Conservation (phyloP, 2,113 vertebrate species). For the Channa maculata region DNA sequence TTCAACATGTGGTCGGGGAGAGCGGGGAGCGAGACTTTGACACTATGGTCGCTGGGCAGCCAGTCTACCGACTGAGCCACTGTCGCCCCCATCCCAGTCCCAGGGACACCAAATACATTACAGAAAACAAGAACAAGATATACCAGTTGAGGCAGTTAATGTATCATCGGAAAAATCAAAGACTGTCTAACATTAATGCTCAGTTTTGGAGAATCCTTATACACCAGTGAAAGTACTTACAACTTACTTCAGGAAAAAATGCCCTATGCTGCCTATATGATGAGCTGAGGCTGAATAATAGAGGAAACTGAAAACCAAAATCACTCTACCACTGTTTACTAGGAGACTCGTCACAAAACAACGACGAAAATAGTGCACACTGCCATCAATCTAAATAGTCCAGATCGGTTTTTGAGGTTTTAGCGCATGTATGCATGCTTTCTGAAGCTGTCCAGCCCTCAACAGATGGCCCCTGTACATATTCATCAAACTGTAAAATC, state of each 20-base stretch:
- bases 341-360: constrained; percentile 53
- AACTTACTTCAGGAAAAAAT: constrained; percentile 1
- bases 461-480: constrained; percentile 51
- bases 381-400: constrained; percentile 35
- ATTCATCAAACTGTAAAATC: constrained; percentile 64
- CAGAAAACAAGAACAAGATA: too few relatives aligned
- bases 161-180: background rate
- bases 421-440: constrained; percentile 1
- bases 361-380: constrained; percentile 14
- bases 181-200: constrained; percentile 1
- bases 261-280: background rate
- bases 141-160: background rate
- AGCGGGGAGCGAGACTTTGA: too few relatives aligned
- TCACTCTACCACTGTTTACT: constrained; percentile 61
- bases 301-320: constrained; percentile 52
- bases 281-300: constrained; percentile 36
- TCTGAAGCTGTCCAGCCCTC: constrained; percentile 1
- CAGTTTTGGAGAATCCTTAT: background rate
- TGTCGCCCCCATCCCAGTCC: too few relatives aligned
- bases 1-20: too few relatives aligned
- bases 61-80: too few relatives aligned
- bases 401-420: constrained; percentile 16
- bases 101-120: too few relatives aligned
- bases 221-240: background rate
- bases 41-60: too few relatives aligned